These are phyloP conservation scores for Telenomus remus DNA, from an alignment of 1,140 invertebrate species.

Conservation along the genomic window DNA sequence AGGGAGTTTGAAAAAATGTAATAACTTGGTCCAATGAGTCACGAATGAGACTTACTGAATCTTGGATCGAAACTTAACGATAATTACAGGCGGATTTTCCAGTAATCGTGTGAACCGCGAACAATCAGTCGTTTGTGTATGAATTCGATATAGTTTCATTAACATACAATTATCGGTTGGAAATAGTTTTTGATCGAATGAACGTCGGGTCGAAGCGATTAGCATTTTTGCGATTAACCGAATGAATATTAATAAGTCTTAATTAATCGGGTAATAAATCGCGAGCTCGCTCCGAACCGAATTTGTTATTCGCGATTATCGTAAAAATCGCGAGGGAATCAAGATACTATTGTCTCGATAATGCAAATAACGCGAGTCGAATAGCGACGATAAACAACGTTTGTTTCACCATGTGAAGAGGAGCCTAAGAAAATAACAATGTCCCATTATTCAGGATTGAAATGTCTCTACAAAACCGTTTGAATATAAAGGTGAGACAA, in stretches of 20 bases:
- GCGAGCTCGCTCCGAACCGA: neutral
- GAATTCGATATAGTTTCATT: no score
- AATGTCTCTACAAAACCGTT: conserved; percentile 43
- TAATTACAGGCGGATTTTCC: no score
- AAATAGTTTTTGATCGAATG: neutral
- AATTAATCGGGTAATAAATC: neutral
- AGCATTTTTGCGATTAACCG: neutral
- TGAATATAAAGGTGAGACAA: conserved; percentile 51
- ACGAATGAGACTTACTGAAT: neutral
- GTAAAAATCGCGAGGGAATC: conserved; percentile 26
- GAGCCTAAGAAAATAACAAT: conserved; percentile 46
- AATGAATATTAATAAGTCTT: neutral
- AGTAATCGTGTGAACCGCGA: no score
- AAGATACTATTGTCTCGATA: conserved; percentile 32
- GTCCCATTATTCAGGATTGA: conserved; percentile 53
- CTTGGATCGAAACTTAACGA: neutral
- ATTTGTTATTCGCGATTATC: conserved; percentile 10
- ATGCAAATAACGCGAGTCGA: conserved; percentile 40
- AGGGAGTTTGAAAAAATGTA: neutral
- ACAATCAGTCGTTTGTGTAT: no score
- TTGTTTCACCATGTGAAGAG: conserved; percentile 33
- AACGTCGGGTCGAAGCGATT: neutral
- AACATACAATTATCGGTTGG: no score
- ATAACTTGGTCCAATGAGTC: neutral
- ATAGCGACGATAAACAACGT: conserved; percentile 39